phyloP scores from a whole-genome alignment of 2,113 vertebrate species.

The Chlorodrepanis virens region DNA sequence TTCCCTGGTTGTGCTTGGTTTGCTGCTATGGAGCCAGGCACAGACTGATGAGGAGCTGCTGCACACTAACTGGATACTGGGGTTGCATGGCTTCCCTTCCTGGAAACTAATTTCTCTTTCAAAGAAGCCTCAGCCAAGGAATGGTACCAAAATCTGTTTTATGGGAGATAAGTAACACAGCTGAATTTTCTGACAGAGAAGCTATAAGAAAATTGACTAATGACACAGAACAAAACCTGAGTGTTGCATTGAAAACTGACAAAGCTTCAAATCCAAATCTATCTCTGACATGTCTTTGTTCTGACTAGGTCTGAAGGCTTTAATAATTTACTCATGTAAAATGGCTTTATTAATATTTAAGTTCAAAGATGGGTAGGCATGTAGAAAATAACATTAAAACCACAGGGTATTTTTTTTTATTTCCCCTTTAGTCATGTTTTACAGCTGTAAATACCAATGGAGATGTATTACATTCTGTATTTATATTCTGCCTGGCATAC shows the following conservation, averaged over 20 bases:
- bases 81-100: not conserved
- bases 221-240: conserved; percentile 1
- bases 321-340: conserved; percentile 37
- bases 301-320: conserved; percentile 4
- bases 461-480: not conserved
- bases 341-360: conserved; percentile 38
- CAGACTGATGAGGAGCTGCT: not conserved
- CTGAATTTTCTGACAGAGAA: not conserved
- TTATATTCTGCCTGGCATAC: not conserved
- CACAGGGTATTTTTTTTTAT: not conserved
- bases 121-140: not conserved
- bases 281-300: not conserved
- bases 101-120: not conserved
- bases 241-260: conserved; percentile 14
- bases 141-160: not conserved
- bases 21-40: not conserved
- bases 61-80: not conserved
- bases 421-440: not conserved
- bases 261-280: conserved; percentile 46
- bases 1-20: not conserved
- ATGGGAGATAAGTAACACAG: not conserved
- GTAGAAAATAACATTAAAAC: conserved; percentile 16
- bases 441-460: not conserved
- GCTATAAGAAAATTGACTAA: conserved; percentile 4
- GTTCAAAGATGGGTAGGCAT: not conserved